Evolutionary conservation across 2,888 invertebrate species (phyloP), one percentile per base, ranked within the genome.

Genomic region (Idaea aversata): DNA sequence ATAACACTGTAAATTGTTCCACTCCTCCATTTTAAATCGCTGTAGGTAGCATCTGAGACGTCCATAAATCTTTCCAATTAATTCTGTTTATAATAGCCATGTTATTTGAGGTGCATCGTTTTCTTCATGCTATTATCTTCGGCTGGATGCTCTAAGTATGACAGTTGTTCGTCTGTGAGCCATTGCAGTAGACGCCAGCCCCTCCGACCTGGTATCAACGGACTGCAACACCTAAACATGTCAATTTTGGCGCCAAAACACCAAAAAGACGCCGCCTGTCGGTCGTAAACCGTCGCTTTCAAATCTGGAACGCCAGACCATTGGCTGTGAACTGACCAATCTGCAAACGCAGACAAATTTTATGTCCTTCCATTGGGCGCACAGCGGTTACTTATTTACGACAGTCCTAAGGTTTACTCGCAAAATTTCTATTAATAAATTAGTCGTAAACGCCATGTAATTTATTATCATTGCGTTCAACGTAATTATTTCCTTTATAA

Each of bases 391-490:
- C 87, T 87, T 87, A 87, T 91, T 91, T 91, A 92, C 90, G 92
- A 91, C 86, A 81, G 81, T 84, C 83, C 88, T 88, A 86, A 91
- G 91, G 90, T 88, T 88, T 82, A 85, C 87, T 87, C 88, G 91
- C 91, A 81, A 93, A 92, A 90, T 88, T 91, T 91, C 92, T 93
- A 92, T 91, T 92, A 92, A 90, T 93, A 92, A 91, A 91, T 90
- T 90, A 89, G 87, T 88, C 90, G 90, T 91, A 90, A 91, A 91
- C 79, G 84, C 81, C 78, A 72, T 73, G 84, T 88, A 88, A 91
- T 91, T 91, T 91, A 92, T 88, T 86, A 84, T 87, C 87, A 88
- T 86, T 87, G 86, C 89, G 83, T 80, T 84, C 79, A 75, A 75
- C 72, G 84, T 87, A 91, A 91, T 92, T 91, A 91, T 91, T 91